Conservation (phyloP, 2,888 invertebrate genomes). For the Rhagium mordax region DNA sequence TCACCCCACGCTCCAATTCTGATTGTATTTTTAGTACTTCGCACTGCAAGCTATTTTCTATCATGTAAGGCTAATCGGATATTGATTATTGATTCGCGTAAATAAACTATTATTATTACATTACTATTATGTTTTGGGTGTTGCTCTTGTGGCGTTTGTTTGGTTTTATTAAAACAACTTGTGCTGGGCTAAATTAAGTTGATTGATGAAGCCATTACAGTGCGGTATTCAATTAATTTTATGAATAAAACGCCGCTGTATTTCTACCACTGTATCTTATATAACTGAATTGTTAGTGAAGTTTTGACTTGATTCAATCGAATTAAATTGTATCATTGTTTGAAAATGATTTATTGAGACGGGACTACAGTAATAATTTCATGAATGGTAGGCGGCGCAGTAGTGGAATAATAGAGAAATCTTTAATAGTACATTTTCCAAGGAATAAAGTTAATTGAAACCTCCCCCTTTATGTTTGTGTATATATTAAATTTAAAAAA, state of each 20-base stretch:
- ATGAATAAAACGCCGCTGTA: neutral
- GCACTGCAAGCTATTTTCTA: neutral
- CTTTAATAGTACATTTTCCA: too few relatives aligned
- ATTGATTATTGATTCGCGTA: neutral
- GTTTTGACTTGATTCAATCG: neutral
- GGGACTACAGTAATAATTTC: too few relatives aligned
- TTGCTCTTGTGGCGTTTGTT: neutral
- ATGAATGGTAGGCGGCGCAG: too few relatives aligned
- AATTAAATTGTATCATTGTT: neutral
- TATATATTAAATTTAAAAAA: too few relatives aligned
- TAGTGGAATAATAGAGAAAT: too few relatives aligned
- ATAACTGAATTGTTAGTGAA: neutral
- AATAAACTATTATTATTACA: neutral
- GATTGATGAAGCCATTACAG: neutral
- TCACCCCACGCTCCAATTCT: neutral
- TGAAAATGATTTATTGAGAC: neutral
- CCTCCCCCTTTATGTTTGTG: too few relatives aligned
- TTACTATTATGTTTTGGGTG: neutral
- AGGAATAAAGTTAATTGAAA: too few relatives aligned
- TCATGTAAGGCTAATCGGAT: neutral
- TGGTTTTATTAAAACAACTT: neutral
- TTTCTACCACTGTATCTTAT: neutral
- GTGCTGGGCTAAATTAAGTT: neutral
- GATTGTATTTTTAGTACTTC: neutral
- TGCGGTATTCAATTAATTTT: neutral